Evolutionary conservation across 2,113 vertebrate genomes (phyloP), one percentile per base, ranked within the genome.

Genomic region (Redunca redunca): DNA sequence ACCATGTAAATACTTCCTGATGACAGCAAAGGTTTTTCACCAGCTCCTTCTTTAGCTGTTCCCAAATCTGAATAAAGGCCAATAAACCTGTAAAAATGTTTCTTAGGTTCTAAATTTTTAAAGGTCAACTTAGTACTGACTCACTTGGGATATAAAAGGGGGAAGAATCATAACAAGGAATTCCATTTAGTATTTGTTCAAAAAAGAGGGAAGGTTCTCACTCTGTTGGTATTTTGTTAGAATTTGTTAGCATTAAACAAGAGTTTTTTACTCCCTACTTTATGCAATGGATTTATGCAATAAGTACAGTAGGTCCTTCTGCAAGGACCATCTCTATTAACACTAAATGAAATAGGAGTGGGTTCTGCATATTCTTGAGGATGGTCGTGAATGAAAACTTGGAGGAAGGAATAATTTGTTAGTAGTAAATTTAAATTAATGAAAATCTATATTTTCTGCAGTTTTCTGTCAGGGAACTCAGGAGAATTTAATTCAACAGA

Each of bases 401-500:
- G 15, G 14, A 82, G 21, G n/a, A 90, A 91, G 17, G 7, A 16
- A 7, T 52, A 19, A 81, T 30, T 36, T 83, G 81, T 55, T n/a
- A 55, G 12, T 33, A 57, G 7, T 23, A 71, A 60, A 90, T 36
- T 43, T 74, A 55, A 81, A 91, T 77, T 19, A 95, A 57, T 14
- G 28, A 87, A 83, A 95, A 84, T 87, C 21, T 46, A 52, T 36
- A 57, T 81, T 88, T 52, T 90, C 83, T 52, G 33, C 14, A 23
- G 26, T 97, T 86, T 88, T 91, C 77, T 88, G 13, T 33, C 21
- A 53, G 40, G n/a, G 57, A 91, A 87, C 26, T 58, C 83, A 77
- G 88, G 36, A 82, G 2, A 91, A 67, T 67, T 88, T 93, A 82
- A 97, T 58, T 83, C 30, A 91, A 83, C 50, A 93, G 82, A 95